Percentiles rank a stretch among this genome's conserved stretches.
Evolutionary conservation across 1,140 invertebrate species (phyloP).

Genomic region (Zaprionus ornatus): DNA sequence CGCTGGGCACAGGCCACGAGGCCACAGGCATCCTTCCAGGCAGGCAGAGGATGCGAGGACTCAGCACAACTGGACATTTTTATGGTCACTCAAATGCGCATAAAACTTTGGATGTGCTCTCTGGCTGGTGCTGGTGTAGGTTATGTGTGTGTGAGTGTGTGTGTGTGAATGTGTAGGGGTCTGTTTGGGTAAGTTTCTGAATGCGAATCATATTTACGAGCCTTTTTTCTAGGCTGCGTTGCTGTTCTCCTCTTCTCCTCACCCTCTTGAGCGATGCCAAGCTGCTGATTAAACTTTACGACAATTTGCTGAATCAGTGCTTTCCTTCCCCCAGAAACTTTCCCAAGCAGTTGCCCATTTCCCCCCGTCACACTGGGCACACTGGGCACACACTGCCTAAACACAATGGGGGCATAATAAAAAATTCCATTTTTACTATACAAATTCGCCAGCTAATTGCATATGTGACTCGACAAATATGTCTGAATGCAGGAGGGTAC

Average conservation of each 20-base stretch:
- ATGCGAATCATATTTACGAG: slow-evolving; percentile 48
- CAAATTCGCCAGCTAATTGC: slow-evolving; percentile 62
- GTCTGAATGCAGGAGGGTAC: slow-evolving; percentile 18
- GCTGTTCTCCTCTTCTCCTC: slow-evolving; percentile 18
- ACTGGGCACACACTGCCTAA: slow-evolving; percentile 45
- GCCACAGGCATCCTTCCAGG: slow-evolving; percentile 27
- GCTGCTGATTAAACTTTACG: slow-evolving; percentile 83
- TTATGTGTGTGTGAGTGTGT: slow-evolving; percentile 27
- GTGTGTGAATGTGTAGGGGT: slow-evolving; percentile 22
- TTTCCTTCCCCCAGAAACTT: slow-evolving; percentile 6
- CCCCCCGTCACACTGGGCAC: neutral
- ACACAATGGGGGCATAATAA: slow-evolving; percentile 51
- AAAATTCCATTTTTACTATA: slow-evolving; percentile 66
- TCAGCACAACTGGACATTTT: slow-evolving; percentile 55
- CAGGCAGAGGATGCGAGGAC: slow-evolving; percentile 24
- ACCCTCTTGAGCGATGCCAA: slow-evolving; percentile 41
- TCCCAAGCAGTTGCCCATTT: neutral
- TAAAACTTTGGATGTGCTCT: slow-evolving; percentile 58
- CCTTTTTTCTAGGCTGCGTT: slow-evolving; percentile 44
- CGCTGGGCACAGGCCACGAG: slow-evolving; percentile 32
- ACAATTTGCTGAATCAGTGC: slow-evolving; percentile 79
- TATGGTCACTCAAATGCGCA: slow-evolving; percentile 80
- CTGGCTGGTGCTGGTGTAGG: neutral
- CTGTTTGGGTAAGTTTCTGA: slow-evolving; percentile 3
- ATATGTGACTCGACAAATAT: slow-evolving; percentile 29